Evolutionary conservation across 1,140 invertebrate species (phyloP), one percentile per base, ranked within the genome.

Genomic region (Drosophila pallidifrons): DNA sequence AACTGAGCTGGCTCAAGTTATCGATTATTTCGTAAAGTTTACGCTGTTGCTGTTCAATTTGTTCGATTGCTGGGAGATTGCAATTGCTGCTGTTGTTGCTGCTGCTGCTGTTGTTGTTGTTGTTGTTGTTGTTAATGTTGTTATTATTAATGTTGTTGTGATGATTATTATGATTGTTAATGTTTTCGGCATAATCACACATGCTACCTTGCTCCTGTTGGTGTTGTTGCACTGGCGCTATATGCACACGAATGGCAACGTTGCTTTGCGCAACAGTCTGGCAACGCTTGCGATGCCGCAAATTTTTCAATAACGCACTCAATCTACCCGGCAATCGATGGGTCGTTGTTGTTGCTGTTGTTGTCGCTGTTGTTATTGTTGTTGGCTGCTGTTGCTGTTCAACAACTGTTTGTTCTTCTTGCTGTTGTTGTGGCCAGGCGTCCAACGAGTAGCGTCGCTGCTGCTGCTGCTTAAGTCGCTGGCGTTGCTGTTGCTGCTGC

Each of bases 21-120:
- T 92, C 91, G 54, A 92, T 92, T 25, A 92, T 79, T 58, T 90
- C 82, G 74, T 88, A 89, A 1, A 92, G 57, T n/a, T 83, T 75
- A 13, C 77, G 83, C 28, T 75, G 75, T 10, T 57, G 32, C 7
- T 55, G 52, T 28, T 54, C 28, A 6, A 16, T 16, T 55, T 15
- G 30, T 16, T 35, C n/a, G 35, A 38, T 10, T 57, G 32, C 32
- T 57, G 54, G 35, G 10, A 8, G 3, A 38, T 32, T 38, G 32
- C 32, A 45, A 25, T 25, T 13, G n/a, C 25, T 63, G 70, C 16
- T 15, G 60, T 38, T 79, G 35, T 20, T 60, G 51, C n/a, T 55
- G n/a, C 38, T 46, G 64, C 30, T 49, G 47, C 28, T 52, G 46
- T 46, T 68, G 49, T 30, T 64, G 32, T 46, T 68, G 49, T 30